Base-by-base conservation (phyloP, 2,888 invertebrate genomes). In the Nymphalis urticae region DNA sequence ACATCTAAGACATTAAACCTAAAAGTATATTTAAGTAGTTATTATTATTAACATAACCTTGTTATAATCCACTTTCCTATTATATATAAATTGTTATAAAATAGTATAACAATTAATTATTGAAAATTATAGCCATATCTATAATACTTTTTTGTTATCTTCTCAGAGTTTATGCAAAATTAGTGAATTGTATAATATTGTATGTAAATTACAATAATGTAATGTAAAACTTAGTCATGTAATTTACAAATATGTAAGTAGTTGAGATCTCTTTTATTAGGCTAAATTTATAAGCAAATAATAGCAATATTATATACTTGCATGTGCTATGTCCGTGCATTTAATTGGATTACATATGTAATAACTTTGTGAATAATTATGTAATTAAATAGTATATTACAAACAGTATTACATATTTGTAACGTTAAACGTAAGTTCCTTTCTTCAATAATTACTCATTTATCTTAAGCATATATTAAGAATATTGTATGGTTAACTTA, bases 291-390 rank as follows among this genome's bases (percentile, higher is more conserved):
- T 54, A 16, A 19, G 19, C 17, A 58, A 58, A 36, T 36, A 58
- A 58, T 42, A 58, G 36, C 42, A 58, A 42, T 42, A 32, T 32
- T 32, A 58, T 58, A 17, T 58, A 58, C n/a, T 9, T n/a, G 13
- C 51, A 58, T 56, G 54, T 32, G 42, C n/a, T 56, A 53, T 48
- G 59, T 68, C 63, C 64, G 61, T 54, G 53, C 13, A 2, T 42
- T 61, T 54, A 16, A 21, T 61, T 42, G 19, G 48, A 64, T 56
- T 56, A 58, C 36, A 58, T 58, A 21, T 17, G 54, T 48, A 24
- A 56, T 17, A 60, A n/a, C 42, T 61, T 36, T 69, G 56, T 62
- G 54, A 65, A 65, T 62, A 56, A 64, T 62, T 53, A 48, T 36
- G n/a, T 60, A 51, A 48, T 58, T 48, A 56, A 16, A 13, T 61